Evolutionary conservation across 2,113 vertebrate genomes (phyloP), one percentile per base, ranked within the genome.

Genomic region (Eublepharis macularius): DNA sequence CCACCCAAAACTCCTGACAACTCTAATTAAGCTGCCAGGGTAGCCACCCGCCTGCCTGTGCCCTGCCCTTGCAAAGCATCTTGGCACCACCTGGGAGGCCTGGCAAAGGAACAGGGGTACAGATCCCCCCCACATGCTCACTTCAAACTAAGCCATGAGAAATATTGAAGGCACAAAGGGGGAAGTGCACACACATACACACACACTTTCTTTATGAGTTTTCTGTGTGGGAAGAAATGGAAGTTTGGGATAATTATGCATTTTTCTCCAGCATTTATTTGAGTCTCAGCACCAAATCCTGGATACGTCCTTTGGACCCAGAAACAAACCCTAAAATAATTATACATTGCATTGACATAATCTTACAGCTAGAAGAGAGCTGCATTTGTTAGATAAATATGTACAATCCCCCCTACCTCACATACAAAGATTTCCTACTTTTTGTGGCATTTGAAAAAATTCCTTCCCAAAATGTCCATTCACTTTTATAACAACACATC

Each of bases 1-100:
- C 47, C 4, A 11, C 4, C 49, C 47, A 32, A 63, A 70, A 70
- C 34, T 77, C 54, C n/a, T 24, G 39, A 72, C 39, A 57, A 68
- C 83, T 79, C 78, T 60, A 79, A 85, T 85, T 85, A 85, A 70
- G 29, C 68, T 85, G 75, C 75, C 83, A 85, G 75, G 83, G 76
- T 85, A 77, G 83, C 75, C 66, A 34, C 51, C 65, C 32, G 39
- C 36, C 39, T 85, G 76, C 84, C 39, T 63, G 14, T 43, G 69
- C 39, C 76, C 32, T 72, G 49, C 60, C 49, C 19, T 78, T 69
- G 32, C 41, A 36, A 32, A 13, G 36, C 66, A 60, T 34, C 34
- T 70, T 70, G 69, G 66, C 39, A 72, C 66, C 84, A 85, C 66
- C 84, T 80, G 66, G 32, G 41, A 72, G 17, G 41, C 45, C 83